Evolutionary conservation across 2,797 vertebrate genomes (phyloP), one percentile per base, ranked within the genome.

Genomic region (Trichosurus vulpecula): DNA sequence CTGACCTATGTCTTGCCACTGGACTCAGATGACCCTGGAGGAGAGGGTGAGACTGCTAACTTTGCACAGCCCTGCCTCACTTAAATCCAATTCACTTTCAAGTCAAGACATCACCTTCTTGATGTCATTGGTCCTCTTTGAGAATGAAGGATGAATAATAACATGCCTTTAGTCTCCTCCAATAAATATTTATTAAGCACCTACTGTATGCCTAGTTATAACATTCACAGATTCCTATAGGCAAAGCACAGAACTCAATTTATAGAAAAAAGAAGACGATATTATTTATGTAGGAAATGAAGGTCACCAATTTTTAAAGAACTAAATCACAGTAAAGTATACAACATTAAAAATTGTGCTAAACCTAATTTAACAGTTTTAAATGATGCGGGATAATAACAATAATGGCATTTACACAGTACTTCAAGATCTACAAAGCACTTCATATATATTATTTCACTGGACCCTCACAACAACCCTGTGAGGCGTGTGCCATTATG

Each of bases 171-270:
- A 58, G 74, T 66, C 54, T 53, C n/a, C 66, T 47, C 91, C 87
- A 89, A 57, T 57, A 90, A 54, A 92, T 94, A 92, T 53, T 91
- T 93, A 90, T 4, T 29, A 95, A 92, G 89, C 4, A 90, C 41
- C 35, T 89, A 47, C 16, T 56, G 25, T 91, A 58, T 93, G 51
- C 52, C 91, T 4, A 31, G 30, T 61, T 10, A 61, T 61, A 31
- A 61, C 30, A 31, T 31, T 61, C 30, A 35, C 29, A 10, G 56
- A 30, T 58, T 58, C 2, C 10, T 61, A 12, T 9, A 94, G 53
- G 35, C 90, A 25, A 14, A 31, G 41, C 51, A 54, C 58, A 91
- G 66, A 97, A 52, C 58, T 96, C 90, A 94, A 30, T 47, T 93
- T 92, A 91, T 54, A 91, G 51, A 61, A 58, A 30, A 58, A 61